These are phyloP conservation scores for Oophaga pumilio DNA, from an alignment of 2,113 vertebrate species.

Conservation along the genomic window DNA sequence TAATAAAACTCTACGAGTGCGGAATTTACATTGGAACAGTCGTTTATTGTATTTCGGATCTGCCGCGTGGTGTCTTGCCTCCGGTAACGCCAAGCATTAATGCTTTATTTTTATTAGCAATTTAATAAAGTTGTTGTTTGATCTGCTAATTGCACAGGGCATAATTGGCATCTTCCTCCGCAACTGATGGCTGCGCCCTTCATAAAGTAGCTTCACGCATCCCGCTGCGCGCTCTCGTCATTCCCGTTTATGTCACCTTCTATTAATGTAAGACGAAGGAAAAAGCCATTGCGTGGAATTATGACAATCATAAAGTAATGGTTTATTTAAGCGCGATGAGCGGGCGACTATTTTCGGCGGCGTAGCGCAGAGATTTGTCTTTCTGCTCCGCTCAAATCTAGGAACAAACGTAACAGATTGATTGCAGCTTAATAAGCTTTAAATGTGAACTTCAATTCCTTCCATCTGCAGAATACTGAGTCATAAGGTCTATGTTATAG, in stretches of 20 bases:
- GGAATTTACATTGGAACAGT: background rate
- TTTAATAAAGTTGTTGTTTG: background rate
- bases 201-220: background rate
- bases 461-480: background rate
- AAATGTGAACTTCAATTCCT: background rate
- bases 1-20: conserved; percentile 3
- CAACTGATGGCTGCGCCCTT: background rate
- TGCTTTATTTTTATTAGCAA: conserved; percentile 9
- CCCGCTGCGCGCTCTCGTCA: background rate
- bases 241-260: conserved; percentile 32
- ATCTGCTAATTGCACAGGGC: conserved; percentile 17
- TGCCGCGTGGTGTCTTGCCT: background rate
- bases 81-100: background rate
- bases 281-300: conserved; percentile 16
- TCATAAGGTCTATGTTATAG: background rate
- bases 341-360: background rate
- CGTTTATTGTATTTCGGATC: background rate
- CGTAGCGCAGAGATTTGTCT: background rate
- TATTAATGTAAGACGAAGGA: conserved; percentile 36
- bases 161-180: background rate
- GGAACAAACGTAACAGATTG: background rate
- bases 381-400: background rate
- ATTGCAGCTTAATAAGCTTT: background rate
- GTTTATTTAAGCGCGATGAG: conserved; percentile 28
- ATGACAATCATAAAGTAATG: conserved; percentile 32